phyloP scores from a whole-genome alignment of 2,797 vertebrate genomes.

The Cyclopterus lumpus region DNA sequence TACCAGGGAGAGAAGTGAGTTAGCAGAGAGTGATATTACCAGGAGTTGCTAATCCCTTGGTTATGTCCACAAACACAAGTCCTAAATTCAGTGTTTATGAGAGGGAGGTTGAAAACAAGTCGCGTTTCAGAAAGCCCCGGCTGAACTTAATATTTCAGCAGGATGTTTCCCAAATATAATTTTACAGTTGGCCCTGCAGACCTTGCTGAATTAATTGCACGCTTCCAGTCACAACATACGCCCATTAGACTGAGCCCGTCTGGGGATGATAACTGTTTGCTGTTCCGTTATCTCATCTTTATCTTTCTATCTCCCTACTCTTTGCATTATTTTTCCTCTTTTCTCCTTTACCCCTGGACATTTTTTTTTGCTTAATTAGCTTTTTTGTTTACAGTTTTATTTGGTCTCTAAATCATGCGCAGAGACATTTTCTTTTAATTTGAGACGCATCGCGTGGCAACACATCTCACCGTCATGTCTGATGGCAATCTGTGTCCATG shows the following conservation, averaged over 20 bases:
- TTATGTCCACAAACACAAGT: neutral
- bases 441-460: neutral
- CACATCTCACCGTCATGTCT: neutral
- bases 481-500: neutral
- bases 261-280: slow-evolving; percentile 16
- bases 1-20: neutral
- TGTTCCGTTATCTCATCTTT: neutral
- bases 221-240: slow-evolving; percentile 36
- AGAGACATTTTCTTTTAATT: slow-evolving; percentile 13
- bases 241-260: slow-evolving; percentile 8
- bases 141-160: slow-evolving; percentile 14
- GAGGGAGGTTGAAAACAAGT: neutral
- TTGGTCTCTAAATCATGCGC: slow-evolving; percentile 8
- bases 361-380: neutral
- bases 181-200: slow-evolving; percentile 26
- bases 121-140: neutral
- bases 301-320: neutral
- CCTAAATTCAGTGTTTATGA: neutral
- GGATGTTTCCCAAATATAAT: slow-evolving; percentile 27
- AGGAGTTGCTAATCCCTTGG: neutral
- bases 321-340: neutral
- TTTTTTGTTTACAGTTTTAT: neutral
- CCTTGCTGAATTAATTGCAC: slow-evolving; percentile 15
- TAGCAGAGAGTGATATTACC: neutral
- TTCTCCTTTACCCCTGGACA: neutral